Percentiles rank a stretch among this genome's conserved stretches.
phyloP scores from a whole-genome alignment of 1,140 invertebrate genomes.

The Bombus vancouverensis region DNA sequence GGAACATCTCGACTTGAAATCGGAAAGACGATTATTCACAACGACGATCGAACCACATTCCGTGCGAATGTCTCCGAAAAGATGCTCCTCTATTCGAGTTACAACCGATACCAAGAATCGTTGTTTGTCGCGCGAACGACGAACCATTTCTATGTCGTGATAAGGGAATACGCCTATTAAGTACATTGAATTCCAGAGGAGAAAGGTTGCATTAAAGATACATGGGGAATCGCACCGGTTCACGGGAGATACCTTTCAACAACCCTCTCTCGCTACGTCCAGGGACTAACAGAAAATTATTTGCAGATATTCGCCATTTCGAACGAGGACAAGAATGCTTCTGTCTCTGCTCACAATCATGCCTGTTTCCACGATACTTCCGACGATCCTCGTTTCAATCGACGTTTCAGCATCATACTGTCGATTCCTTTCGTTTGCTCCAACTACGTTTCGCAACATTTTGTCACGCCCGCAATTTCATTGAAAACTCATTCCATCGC shows the following conservation, averaged over 20 bases:
- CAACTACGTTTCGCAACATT: neutral
- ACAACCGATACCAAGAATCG: neutral
- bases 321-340: constrained; percentile 34
- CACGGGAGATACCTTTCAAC: neutral
- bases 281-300: constrained; percentile 25
- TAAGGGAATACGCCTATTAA: neutral
- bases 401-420: neutral
- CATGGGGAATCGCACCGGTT: neutral
- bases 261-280: neutral
- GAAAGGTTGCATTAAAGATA: neutral
- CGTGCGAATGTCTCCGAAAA: neutral
- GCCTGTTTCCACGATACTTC: neutral
- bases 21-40: too few species aligned
- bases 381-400: constrained; percentile 23
- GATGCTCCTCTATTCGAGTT: neutral
- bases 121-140: neutral
- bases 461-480: constrained; percentile 51
- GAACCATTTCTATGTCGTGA: neutral
- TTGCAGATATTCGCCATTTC: constrained; percentile 20
- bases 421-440: neutral
- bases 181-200: neutral
- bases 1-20: neutral
- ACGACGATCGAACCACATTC: neutral
- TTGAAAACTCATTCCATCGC: neutral
- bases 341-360: neutral